Conservation (phyloP, 2,888 invertebrate genomes). For the Cremastobaeus sp. region DNA sequence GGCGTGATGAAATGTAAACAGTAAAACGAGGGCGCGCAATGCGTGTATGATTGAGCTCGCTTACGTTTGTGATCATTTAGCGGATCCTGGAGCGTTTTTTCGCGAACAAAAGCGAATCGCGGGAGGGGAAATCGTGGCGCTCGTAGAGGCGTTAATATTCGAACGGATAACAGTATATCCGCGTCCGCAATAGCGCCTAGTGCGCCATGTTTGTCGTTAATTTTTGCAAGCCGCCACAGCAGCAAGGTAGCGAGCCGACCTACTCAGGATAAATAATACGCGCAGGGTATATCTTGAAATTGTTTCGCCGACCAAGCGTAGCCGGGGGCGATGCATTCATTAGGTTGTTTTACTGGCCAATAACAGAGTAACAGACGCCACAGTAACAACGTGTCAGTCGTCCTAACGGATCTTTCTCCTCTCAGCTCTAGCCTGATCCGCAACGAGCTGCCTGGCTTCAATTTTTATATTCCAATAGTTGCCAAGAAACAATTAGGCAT, state of each 20-base stretch:
- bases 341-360: constrained; percentile 74
- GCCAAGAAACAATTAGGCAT: constrained; percentile 62
- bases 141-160: constrained; percentile 62
- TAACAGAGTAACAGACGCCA: constrained; percentile 70
- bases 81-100: constrained; percentile 52
- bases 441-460: constrained; percentile 37
- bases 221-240: constrained; percentile 63
- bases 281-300: constrained; percentile 68
- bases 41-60: constrained; percentile 20
- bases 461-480: constrained; percentile 58
- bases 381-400: constrained; percentile 75
- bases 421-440: constrained; percentile 50
- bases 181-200: constrained; percentile 55
- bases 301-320: constrained; percentile 66
- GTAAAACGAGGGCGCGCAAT: constrained; percentile 35
- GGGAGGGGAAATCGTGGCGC: constrained; percentile 26
- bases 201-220: constrained; percentile 61
- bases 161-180: constrained; percentile 66
- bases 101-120: constrained; percentile 54
- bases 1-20: constrained; percentile 31
- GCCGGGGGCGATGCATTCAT: constrained; percentile 75
- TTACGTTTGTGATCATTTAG: constrained; percentile 39
- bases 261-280: constrained; percentile 67
- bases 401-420: constrained; percentile 71
- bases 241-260: constrained; percentile 63